These are phyloP conservation scores for Drosophila orena DNA, from an alignment of 1,140 invertebrate species.

Conservation along the genomic window DNA sequence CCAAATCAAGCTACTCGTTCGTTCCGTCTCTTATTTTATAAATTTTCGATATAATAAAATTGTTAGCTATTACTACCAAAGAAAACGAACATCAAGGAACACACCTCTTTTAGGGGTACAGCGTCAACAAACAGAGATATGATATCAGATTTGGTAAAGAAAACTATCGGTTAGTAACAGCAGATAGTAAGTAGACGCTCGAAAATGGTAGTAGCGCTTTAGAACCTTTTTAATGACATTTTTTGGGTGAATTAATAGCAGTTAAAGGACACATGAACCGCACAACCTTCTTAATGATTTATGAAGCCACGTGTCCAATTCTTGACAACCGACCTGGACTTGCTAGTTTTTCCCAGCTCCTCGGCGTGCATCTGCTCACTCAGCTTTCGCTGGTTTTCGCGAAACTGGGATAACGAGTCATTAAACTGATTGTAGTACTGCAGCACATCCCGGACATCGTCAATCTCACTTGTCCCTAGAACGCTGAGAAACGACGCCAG, in stretches of 20 bases:
- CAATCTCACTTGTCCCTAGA: slow-evolving; percentile 93
- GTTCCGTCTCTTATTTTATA: no score
- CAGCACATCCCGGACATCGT: slow-evolving; percentile 97
- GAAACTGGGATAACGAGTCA: slow-evolving; percentile 95
- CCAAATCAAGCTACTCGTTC: no score
- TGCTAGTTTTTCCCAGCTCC: slow-evolving; percentile 83
- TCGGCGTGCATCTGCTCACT: slow-evolving; percentile 88
- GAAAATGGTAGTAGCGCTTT: not conserved
- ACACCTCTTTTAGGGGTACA: no score
- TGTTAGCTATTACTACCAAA: no score
- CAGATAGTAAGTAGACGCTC: no score
- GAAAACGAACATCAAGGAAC: no score
- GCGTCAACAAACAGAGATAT: no score
- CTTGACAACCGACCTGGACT: slow-evolving; percentile 67
- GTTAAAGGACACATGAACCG: slow-evolving; percentile 10
- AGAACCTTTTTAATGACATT: not conserved
- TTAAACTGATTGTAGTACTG: slow-evolving; percentile 97
- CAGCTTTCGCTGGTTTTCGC: slow-evolving; percentile 93
- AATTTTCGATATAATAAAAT: no score
- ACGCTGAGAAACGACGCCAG: slow-evolving; percentile 96
- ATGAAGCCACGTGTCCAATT: slow-evolving; percentile 73
- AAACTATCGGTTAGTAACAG: no score
- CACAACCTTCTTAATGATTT: slow-evolving; percentile 23
- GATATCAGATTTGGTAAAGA: no score
- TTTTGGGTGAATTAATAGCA: not conserved